These are phyloP conservation scores for Laticauda laticaudata DNA, from an alignment of 2,113 vertebrate species.

Conservation along the genomic window DNA sequence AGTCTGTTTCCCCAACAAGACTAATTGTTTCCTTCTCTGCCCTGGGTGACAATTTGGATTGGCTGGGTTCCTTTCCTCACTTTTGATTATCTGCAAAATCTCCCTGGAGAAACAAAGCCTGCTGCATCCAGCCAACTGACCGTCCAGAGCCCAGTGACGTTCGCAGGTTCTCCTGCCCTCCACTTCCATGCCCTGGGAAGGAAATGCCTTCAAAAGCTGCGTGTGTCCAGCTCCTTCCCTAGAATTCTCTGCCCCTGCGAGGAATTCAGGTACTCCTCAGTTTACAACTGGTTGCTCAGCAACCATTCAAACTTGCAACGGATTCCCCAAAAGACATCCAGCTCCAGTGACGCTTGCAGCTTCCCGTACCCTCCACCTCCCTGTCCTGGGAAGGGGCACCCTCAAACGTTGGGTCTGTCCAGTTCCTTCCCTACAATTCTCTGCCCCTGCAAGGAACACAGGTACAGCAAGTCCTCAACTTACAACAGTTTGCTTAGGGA, in stretches of 20 bases:
- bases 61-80: conserved; percentile 36
- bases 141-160: not conserved
- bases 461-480: not conserved
- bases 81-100: conserved; percentile 51
- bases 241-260: not conserved
- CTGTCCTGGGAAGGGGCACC: not conserved
- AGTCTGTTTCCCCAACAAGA: not conserved
- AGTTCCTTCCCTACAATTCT: not conserved
- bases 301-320: too few species aligned
- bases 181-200: not conserved
- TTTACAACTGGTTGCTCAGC: too few species aligned
- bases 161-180: not conserved
- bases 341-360: not conserved
- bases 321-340: too few species aligned
- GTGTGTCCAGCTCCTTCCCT: not conserved
- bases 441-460: too few species aligned
- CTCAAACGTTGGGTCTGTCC: not conserved
- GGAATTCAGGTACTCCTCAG: too few species aligned
- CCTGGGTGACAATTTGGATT: conserved; percentile 24
- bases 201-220: not conserved
- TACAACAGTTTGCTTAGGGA: not conserved
- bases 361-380: not conserved
- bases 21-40: not conserved
- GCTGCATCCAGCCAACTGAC: not conserved
- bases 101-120: conserved; percentile 55